phyloP scores from a whole-genome alignment of 2,888 invertebrate species.

The Rhodophaea formosa region DNA sequence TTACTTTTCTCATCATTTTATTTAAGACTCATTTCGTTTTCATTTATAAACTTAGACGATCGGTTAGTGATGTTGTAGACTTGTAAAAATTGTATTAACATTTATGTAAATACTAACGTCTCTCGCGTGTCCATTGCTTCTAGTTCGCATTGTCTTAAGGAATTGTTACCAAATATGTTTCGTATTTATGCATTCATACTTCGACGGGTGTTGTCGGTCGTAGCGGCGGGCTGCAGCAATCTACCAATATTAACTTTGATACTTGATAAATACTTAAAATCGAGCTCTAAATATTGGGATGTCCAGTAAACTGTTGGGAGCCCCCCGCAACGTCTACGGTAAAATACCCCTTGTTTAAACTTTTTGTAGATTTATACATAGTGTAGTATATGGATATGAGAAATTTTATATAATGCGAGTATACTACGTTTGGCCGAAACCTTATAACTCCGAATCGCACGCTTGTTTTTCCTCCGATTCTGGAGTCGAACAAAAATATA shows the following conservation, averaged over 20 bases:
- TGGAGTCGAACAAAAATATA: conserved; percentile 6
- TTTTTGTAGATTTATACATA: conserved; percentile 50
- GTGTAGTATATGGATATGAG: conserved; percentile 40
- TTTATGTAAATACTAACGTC: conserved; percentile 65
- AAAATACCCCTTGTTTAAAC: conserved; percentile 36
- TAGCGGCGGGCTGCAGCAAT: conserved; percentile 1
- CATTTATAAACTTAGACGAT: conserved; percentile 46
- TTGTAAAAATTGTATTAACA: conserved; percentile 43
- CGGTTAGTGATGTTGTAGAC: conserved; percentile 60
- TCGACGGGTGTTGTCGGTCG: conserved; percentile 20
- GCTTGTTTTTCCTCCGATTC: neutral
- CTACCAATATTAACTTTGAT: neutral
- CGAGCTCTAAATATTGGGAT: conserved; percentile 4
- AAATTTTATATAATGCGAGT: conserved; percentile 33
- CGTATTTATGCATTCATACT: conserved; percentile 62
- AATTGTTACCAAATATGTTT: conserved; percentile 80
- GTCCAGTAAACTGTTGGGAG: neutral
- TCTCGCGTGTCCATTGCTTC: conserved; percentile 42
- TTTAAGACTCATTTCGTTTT: conserved; percentile 29
- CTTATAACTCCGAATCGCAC: neutral
- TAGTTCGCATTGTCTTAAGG: conserved; percentile 53
- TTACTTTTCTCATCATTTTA: conserved; percentile 28
- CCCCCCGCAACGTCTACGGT: conserved; percentile 15
- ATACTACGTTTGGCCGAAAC: conserved; percentile 19
- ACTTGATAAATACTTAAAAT: neutral